Conservation (phyloP, 2,888 invertebrate genomes). For the Acanthacorydalis orientalis region DNA sequence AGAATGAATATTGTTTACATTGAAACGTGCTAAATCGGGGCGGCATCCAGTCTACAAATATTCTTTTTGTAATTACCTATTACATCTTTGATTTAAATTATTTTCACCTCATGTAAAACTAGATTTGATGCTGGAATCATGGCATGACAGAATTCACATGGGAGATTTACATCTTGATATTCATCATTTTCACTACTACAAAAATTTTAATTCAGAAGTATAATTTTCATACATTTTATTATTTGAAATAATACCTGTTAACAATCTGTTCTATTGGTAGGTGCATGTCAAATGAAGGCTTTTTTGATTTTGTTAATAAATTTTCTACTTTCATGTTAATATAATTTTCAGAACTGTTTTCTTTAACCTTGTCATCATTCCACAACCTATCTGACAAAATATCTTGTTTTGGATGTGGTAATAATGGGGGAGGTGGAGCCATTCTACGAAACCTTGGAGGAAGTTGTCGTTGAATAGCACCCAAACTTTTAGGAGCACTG, state of each 20-base stretch:
- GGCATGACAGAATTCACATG: slow-evolving; percentile 37
- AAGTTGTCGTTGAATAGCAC: slow-evolving; percentile 25
- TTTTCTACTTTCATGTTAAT: no score
- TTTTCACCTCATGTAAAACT: slow-evolving; percentile 29
- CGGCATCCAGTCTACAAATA: slow-evolving; percentile 21
- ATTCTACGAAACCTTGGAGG: slow-evolving; percentile 19
- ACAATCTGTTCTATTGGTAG: no score
- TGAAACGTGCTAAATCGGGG: slow-evolving; percentile 22
- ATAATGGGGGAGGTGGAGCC: slow-evolving; percentile 31
- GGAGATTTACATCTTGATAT: slow-evolving; percentile 12
- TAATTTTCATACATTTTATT: no score
- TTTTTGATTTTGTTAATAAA: no score
- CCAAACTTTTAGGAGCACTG: slow-evolving; percentile 20
- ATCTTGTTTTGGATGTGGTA: no score
- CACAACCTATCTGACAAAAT: no score
- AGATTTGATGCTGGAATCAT: slow-evolving; percentile 32
- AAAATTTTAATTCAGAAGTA: neutral
- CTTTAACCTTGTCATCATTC: no score
- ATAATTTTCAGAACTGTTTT: no score
- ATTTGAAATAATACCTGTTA: no score
- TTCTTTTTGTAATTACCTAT: neutral
- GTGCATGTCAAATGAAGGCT: no score
- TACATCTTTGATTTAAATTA: neutral
- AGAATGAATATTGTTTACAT: neutral
- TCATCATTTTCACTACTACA: neutral